Percentiles rank a stretch among this genome's conserved stretches.
Conservation (phyloP, 2,888 invertebrate genomes). For the Phrixothrix hirtus region DNA sequence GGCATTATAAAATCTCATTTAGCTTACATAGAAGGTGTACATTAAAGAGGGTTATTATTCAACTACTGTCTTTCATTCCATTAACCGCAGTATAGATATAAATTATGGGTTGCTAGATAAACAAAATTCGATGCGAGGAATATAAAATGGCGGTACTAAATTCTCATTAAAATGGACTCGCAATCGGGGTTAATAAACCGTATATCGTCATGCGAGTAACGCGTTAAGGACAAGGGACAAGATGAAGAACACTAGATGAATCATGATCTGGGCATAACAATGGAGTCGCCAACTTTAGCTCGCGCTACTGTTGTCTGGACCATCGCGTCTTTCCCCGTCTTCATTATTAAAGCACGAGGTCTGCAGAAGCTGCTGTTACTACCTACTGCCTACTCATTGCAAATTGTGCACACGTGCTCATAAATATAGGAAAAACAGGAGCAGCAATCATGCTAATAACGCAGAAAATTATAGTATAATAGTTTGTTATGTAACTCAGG, state of each 20-base stretch:
- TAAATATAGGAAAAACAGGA: slow-evolving; percentile 34
- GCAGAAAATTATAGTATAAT: not conserved
- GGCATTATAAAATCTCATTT: not conserved
- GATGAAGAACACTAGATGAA: slow-evolving; percentile 38
- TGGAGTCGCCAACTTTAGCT: slow-evolving; percentile 34
- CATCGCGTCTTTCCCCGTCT: slow-evolving; percentile 24
- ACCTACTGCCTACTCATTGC: slow-evolving; percentile 19
- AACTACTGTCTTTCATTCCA: not conserved
- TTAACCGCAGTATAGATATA: not conserved
- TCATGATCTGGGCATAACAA: slow-evolving; percentile 41
- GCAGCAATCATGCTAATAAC: slow-evolving; percentile 15
- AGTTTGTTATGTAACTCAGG: not conserved
- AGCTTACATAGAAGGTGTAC: not conserved
- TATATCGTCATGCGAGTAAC: slow-evolving; percentile 8
- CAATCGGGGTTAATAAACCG: slow-evolving; percentile 14
- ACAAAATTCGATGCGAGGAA: slow-evolving; percentile 12
- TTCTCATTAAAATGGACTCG: slow-evolving; percentile 22
- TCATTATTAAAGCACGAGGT: slow-evolving; percentile 19
- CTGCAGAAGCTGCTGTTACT: slow-evolving; percentile 8
- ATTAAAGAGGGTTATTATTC: not conserved
- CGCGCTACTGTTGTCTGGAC: slow-evolving; percentile 35
- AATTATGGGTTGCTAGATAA: slow-evolving; percentile 1
- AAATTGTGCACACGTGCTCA: slow-evolving; percentile 33
- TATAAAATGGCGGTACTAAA: slow-evolving; percentile 18
- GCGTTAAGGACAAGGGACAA: slow-evolving; percentile 20